Evolutionary conservation across 2,113 vertebrate genomes (phyloP).

Genomic region (Caracal caracal): DNA sequence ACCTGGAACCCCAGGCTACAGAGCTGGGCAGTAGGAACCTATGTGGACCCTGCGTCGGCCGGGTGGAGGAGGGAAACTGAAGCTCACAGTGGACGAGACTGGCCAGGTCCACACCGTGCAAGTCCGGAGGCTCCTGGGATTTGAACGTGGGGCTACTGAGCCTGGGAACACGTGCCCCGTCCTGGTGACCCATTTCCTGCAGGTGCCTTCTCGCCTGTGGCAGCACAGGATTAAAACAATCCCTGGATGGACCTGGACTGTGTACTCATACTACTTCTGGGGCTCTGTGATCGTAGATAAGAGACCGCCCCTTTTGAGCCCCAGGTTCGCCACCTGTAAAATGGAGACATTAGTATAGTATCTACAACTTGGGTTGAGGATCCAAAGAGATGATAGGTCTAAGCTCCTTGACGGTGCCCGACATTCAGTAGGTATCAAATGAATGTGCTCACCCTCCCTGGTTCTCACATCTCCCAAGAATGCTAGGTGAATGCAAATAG

Average conservation of each 20-base stretch:
- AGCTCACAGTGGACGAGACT: not conserved
- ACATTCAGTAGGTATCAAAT: constrained; percentile 52
- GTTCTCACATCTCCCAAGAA: constrained; percentile 18
- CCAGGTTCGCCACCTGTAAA: constrained; percentile 12
- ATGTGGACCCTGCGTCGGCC: not conserved
- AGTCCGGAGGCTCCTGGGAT: not conserved
- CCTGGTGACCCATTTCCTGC: constrained; percentile 63
- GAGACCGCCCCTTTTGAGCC: not conserved
- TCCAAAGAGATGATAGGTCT: not conserved
- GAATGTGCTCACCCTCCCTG: not conserved
- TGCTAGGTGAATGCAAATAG: not conserved
- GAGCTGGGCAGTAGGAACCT: not conserved
- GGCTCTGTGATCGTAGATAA: not conserved
- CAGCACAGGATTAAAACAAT: constrained; percentile 10
- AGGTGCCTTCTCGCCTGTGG: not conserved
- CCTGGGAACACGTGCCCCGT: constrained; percentile 54
- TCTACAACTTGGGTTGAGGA: not conserved
- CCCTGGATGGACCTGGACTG: not conserved
- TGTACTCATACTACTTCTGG: not conserved
- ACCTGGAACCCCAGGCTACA: not conserved
- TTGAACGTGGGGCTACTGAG: constrained; percentile 23
- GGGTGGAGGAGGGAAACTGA: constrained; percentile 7
- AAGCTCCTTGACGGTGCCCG: not conserved
- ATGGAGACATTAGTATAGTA: not conserved
- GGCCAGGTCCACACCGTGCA: not conserved